Evolutionary conservation across 2,113 vertebrate species (phyloP), one percentile per base, ranked within the genome.

Genomic region (Lota lota): DNA sequence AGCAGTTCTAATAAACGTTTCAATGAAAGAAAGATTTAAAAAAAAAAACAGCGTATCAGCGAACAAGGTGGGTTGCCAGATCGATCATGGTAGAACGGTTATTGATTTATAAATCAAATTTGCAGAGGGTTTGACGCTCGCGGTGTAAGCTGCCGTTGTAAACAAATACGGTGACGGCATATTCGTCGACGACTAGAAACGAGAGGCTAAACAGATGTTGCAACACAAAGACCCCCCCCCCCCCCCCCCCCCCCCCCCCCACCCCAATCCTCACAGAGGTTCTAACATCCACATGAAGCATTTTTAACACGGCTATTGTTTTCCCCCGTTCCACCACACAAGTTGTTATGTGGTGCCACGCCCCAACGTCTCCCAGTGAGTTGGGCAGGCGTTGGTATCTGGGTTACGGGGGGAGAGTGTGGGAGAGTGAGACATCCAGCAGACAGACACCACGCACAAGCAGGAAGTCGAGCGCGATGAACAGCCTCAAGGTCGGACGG

Each of bases 401-500:
- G 59, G 84, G 81, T 82, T 84, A 69, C 72, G 75, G 67, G 36
- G 36, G 5, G 36, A 5, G 36, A 62, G 77, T 76, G 78, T 77
- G 66, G 36, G 36, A 78, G 74, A 70, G 66, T 81, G 81, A 79
- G 83, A 79, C 81, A 83, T 85, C 79, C 78, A 79, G 64, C 77
- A 79, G 79, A 69, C 71, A 75, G 68, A 78, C 74, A 56, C 76
- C 77, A 87, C 85, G 84, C 80, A 86, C 78, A 50, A 68, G 67
- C 75, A 66, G 63, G 20, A n/a, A 68, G 28, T 63, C 82, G 71
- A 85, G 84, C 8, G 70, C 77, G 84, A 87, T 87, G 87, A 83
- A 83, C 78, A 82, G 83, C 78, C 87, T 83, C 78, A 82, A 81
- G 80, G 85, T 85, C 85, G 77, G 68, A 77, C 76, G 66, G 72